Percentiles rank a stretch among this genome's conserved stretches.
These are phyloP conservation scores for Pavo muticus DNA, from an alignment of 2,113 vertebrate genomes.

Conservation along the genomic window DNA sequence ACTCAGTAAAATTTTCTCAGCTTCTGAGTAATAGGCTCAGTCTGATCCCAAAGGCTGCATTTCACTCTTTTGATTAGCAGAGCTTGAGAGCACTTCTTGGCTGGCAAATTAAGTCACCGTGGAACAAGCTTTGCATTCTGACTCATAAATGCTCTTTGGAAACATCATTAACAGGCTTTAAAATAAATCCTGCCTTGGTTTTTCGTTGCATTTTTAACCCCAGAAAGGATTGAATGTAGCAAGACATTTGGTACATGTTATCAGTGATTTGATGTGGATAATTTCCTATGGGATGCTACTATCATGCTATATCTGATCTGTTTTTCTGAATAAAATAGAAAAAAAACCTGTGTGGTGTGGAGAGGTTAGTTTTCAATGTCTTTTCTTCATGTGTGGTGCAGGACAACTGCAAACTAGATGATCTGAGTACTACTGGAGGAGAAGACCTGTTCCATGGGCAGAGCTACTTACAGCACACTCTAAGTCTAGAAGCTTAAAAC, in stretches of 20 bases:
- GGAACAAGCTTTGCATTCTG: conserved; percentile 44
- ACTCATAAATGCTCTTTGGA: conserved; percentile 45
- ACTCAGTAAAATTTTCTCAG: neutral
- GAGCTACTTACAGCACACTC: neutral
- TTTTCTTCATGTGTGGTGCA: conserved; percentile 19
- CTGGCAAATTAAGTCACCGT: conserved; percentile 39
- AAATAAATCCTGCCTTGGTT: neutral
- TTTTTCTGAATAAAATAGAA: neutral
- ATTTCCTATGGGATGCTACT: neutral
- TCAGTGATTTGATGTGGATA: neutral
- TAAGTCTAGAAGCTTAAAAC: conserved; percentile 26
- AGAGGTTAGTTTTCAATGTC: neutral
- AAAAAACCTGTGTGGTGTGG: neutral
- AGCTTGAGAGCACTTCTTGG: conserved; percentile 21
- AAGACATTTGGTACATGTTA: neutral
- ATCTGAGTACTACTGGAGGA: neutral
- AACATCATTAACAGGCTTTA: conserved; percentile 22
- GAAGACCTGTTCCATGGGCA: neutral
- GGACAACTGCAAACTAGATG: conserved; percentile 23
- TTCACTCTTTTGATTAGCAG: conserved; percentile 58
- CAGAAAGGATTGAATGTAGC: neutral
- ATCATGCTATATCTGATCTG: neutral
- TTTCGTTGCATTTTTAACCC: neutral
- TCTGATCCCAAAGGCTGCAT: conserved; percentile 30
- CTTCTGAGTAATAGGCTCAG: conserved; percentile 21